These are phyloP conservation scores for Oreochromis niloticus DNA, from an alignment of 2,113 vertebrate genomes.

Conservation along the genomic window DNA sequence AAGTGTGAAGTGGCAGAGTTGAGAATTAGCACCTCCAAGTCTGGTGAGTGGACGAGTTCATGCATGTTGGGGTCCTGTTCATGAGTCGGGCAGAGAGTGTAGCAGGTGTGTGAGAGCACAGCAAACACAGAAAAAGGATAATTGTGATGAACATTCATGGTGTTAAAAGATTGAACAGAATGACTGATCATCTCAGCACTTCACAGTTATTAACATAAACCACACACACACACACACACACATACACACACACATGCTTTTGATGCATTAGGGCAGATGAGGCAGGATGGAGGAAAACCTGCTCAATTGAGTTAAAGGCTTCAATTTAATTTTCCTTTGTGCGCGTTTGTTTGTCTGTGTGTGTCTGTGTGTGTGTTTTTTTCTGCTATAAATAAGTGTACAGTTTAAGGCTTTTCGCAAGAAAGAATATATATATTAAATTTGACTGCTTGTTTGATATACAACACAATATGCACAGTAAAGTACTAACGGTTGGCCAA, in stretches of 20 bases:
- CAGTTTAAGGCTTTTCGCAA: background rate
- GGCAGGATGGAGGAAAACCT: conserved; percentile 31
- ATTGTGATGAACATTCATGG: background rate
- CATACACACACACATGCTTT: background rate
- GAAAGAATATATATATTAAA: background rate
- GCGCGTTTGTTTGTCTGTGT: background rate
- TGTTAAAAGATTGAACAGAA: background rate
- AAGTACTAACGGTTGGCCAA: background rate
- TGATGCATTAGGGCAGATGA: background rate
- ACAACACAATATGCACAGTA: background rate
- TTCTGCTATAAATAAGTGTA: background rate
- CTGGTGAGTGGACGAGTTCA: background rate
- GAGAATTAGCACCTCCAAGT: background rate
- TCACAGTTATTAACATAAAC: background rate
- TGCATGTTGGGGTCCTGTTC: background rate
- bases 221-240: background rate
- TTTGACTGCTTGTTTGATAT: background rate
- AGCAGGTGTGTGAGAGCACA: background rate
- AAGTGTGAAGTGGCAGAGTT: background rate
- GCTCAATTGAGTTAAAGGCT: conserved; percentile 49
- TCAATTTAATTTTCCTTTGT: conserved; percentile 43
- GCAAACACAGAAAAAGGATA: background rate
- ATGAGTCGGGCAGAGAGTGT: background rate
- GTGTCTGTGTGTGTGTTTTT: background rate
- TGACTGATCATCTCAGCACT: background rate